These are phyloP conservation scores for Spea multiplicata DNA, from an alignment of 2,113 vertebrate genomes.

Conservation along the genomic window DNA sequence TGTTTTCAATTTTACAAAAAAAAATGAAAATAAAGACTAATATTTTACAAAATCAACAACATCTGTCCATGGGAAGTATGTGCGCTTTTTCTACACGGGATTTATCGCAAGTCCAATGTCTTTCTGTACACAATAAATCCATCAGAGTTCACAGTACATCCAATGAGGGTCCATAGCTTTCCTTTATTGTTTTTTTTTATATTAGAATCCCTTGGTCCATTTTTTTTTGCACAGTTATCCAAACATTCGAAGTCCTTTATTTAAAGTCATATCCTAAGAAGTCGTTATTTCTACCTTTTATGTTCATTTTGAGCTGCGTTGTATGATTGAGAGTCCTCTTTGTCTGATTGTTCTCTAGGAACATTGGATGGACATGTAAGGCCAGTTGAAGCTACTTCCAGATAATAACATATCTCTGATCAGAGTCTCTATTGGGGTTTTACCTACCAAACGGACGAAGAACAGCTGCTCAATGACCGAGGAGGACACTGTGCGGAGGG, in stretches of 20 bases:
- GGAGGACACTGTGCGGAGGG: constrained; percentile 92
- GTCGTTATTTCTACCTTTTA: constrained; percentile 46
- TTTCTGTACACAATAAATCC: constrained; percentile 98
- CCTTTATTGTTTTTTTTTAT: constrained; percentile 52
- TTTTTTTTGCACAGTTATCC: constrained; percentile 54
- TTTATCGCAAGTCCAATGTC: constrained; percentile 78
- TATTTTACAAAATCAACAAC: constrained; percentile 99
- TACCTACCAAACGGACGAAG: constrained; percentile 99
- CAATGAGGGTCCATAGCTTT: constrained; percentile 71
- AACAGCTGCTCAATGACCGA: constrained; percentile 98
- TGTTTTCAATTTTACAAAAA: constrained; percentile 92
- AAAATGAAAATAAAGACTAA: constrained; percentile 99
- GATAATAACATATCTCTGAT: constrained; percentile 99
- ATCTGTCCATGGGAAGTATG: constrained; percentile 78
- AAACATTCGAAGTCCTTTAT: constrained; percentile 57
- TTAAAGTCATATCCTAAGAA: constrained; percentile 56
- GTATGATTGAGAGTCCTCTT: constrained; percentile 59
- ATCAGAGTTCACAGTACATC: constrained; percentile 82
- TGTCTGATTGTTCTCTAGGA: constrained; percentile 74
- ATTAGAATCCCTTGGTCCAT: constrained; percentile 70
- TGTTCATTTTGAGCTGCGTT: constrained; percentile 46
- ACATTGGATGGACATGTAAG: constrained; percentile 99
- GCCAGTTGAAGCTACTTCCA: constrained; percentile 99
- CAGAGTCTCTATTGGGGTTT: constrained; percentile 99
- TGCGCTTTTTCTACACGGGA: constrained; percentile 82